Conservation (phyloP, 2,888 invertebrate genomes). For the Caradrina kadenii region DNA sequence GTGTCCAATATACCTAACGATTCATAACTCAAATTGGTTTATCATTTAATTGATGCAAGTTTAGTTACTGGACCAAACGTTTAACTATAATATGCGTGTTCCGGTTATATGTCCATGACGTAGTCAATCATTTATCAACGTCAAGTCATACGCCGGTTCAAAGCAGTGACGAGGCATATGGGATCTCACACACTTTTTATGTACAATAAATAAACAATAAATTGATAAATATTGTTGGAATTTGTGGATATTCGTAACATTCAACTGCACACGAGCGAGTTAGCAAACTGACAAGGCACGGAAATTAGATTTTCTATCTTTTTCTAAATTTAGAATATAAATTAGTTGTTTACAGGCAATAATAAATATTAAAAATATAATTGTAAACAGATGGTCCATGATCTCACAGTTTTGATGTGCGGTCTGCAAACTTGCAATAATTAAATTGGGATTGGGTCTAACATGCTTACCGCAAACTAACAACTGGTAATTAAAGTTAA, state of each 20-base stretch:
- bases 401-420: not conserved
- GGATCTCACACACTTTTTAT: too few relatives aligned
- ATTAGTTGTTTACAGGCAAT: too few relatives aligned
- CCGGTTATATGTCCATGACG: not conserved
- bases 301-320: too few relatives aligned
- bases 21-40: not conserved
- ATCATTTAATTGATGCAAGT: constrained; percentile 34
- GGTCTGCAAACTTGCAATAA: constrained; percentile 27
- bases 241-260: not conserved
- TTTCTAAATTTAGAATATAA: too few relatives aligned
- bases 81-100: not conserved
- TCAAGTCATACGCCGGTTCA: not conserved
- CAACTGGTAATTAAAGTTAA: constrained; percentile 7
- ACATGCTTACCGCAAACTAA: constrained; percentile 48
- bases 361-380: too few relatives aligned
- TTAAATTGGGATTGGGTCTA: constrained; percentile 24
- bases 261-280: too few relatives aligned
- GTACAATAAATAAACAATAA: not conserved
- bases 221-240: not conserved
- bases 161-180: not conserved
- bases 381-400: too few relatives aligned
- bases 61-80: not conserved
- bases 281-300: too few relatives aligned
- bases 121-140: not conserved
- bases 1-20: constrained; percentile 21